A percentile compares a stretch with the other conserved stretches of the same genome.
Conservation (phyloP, 2,113 vertebrate species). For the Parotia lawesii region DNA sequence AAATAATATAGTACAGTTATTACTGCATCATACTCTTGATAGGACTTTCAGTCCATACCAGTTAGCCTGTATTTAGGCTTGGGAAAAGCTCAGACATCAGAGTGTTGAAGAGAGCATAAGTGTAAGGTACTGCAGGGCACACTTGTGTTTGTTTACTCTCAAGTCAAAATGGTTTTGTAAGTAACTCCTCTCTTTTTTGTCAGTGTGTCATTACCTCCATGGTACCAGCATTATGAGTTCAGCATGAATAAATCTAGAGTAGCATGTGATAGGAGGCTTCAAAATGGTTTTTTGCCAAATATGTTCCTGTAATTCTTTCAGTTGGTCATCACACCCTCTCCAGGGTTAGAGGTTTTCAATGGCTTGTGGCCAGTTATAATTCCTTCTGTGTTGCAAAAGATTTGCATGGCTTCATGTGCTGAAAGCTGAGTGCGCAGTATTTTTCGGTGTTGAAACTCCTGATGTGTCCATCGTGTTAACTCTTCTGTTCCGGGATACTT, state of each 20-base stretch:
- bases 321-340: neutral
- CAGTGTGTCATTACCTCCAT: neutral
- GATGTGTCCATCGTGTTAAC: neutral
- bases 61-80: neutral
- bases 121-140: neutral
- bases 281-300: neutral
- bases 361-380: conserved; percentile 1
- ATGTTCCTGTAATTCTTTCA: neutral
- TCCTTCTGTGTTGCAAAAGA: conserved; percentile 12
- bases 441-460: neutral
- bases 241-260: neutral
- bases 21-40: neutral
- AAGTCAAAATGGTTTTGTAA: neutral
- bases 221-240: neutral
- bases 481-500: neutral
- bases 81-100: neutral
- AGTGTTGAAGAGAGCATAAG: neutral
- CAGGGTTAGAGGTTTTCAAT: neutral
- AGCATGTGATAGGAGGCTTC: neutral
- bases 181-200: neutral
- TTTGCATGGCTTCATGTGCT: conserved; percentile 1
- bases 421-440: neutral
- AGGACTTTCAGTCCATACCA: neutral
- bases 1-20: neutral
- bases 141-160: neutral